A percentile compares a stretch with the other conserved stretches of the same genome.
Conservation (phyloP, 1,140 invertebrate genomes). For the Drosophila pachea region DNA sequence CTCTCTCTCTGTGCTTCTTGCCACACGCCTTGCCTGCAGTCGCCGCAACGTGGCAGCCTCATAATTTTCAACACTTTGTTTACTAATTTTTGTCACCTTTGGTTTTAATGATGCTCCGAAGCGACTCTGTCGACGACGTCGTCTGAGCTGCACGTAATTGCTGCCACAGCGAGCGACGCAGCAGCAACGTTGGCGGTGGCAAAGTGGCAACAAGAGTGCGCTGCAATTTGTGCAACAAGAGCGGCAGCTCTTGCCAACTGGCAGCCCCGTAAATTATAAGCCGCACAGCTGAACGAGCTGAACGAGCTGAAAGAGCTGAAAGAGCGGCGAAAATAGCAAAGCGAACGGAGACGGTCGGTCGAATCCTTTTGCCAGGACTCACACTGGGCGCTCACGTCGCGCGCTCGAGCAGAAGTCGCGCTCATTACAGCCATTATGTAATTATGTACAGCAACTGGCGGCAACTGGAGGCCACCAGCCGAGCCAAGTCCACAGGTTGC, state of each 20-base stretch:
- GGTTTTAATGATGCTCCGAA: conserved; percentile 72
- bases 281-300: conserved; percentile 29
- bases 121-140: conserved; percentile 4
- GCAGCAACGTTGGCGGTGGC: conserved; percentile 24
- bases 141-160: conserved; percentile 54
- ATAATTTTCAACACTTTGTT: conserved; percentile 77
- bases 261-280: conserved; percentile 33
- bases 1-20: conserved; percentile 2
- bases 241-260: conserved; percentile 38
- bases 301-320: conserved; percentile 34
- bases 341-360: conserved; percentile 3
- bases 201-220: conserved; percentile 55
- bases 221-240: conserved; percentile 69
- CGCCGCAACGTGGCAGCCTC: conserved; percentile 42
- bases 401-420: conserved; percentile 63
- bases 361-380: conserved; percentile 73
- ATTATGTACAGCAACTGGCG: conserved; percentile 56
- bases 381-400: conserved; percentile 56
- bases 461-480: conserved; percentile 44
- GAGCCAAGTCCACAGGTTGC: conserved; percentile 54
- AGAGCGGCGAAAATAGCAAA: conserved; percentile 37
- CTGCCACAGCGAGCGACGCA: conserved; percentile 33
- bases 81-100: conserved; percentile 78
- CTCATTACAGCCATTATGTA: conserved; percentile 77
- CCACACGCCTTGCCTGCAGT: conserved; percentile 42